Base-by-base conservation (phyloP, 2,113 vertebrate genomes). In the Atlantisia rogersi region DNA sequence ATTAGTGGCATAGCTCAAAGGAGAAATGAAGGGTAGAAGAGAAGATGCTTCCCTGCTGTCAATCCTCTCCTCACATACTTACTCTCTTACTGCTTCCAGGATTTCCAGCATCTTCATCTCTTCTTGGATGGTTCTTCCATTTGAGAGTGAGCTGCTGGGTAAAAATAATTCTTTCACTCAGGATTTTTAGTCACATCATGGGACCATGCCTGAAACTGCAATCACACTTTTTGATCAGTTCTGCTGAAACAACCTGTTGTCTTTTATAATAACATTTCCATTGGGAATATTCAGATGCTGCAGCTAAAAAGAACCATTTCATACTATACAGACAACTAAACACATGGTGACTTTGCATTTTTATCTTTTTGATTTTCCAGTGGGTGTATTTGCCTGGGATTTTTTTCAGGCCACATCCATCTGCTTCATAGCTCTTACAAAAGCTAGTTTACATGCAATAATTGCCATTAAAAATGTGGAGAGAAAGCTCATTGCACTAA, bases 301-400 rank as follows among this genome's bases (percentile, higher is more conserved):
- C 81, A 50, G 86, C 91, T 90, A 69, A 92, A 90, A 97, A 90
- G 79, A 95, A 69, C 24, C 50, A 71, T 96, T 96, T 95, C 75
- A 71, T 35, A 92, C 75, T 79, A 79, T 20, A 92, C 65, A 90
- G 76, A 40, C 60, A 90, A 76, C 96, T 97, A 90, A 80, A 95
- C 89, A 85, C 35, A 1, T 79, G 75, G 94, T 96, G 86, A 91
- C 91, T 95, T 96, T 92, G 95, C 95, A 82, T 94, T 95, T 97
- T 94, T 90, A 88, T 94, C 89, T 84, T 95, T 97, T 96, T 97
- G 95, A 96, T 96, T 96, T 96, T 94, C 89, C 82, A 73, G 92
- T 91, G 94, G 86, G 92, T 95, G 92, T 96, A 42, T 94, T 92
- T 88, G 84, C 84, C n/a, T 78, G 69, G 1, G 1, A 1, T 68